phyloP scores from a whole-genome alignment of 2,888 invertebrate genomes.

The Leucoma salicis region DNA sequence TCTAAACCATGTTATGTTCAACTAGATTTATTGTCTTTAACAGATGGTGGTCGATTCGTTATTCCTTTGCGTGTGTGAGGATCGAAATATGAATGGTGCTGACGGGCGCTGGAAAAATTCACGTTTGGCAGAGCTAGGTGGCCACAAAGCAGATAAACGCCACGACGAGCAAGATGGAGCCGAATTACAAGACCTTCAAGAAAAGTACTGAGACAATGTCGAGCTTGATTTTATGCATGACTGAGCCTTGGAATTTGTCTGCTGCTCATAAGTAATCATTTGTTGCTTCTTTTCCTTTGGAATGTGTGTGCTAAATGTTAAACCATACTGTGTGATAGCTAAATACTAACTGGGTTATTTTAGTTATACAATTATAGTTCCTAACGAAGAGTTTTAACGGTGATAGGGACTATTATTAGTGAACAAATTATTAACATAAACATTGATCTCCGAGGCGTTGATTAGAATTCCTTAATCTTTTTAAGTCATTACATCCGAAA shows the following conservation, averaged over 20 bases:
- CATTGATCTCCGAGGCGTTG: too few relatives aligned
- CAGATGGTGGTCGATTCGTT: slow-evolving; percentile 97
- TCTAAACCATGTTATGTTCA: too few relatives aligned
- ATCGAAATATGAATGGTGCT: slow-evolving; percentile 90
- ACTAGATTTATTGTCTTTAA: slow-evolving; percentile 5
- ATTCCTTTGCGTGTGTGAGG: slow-evolving; percentile 96
- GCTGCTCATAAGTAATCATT: slow-evolving; percentile 27
- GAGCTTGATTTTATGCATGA: slow-evolving; percentile 29
- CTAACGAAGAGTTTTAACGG: too few relatives aligned
- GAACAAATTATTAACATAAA: too few relatives aligned
- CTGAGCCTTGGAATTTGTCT: slow-evolving; percentile 24
- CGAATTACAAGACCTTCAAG: slow-evolving; percentile 58
- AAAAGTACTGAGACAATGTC: slow-evolving; percentile 58
- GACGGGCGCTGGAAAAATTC: slow-evolving; percentile 85
- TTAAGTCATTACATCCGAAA: too few relatives aligned
- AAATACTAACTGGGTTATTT: not conserved
- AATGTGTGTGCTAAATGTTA: not conserved
- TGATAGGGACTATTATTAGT: too few relatives aligned
- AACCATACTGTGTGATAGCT: not conserved
- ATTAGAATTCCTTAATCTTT: too few relatives aligned
- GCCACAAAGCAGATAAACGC: slow-evolving; percentile 42
- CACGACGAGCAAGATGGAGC: slow-evolving; percentile 44
- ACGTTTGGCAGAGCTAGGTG: slow-evolving; percentile 81
- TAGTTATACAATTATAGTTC: too few relatives aligned
- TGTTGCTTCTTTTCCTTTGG: slow-evolving; percentile 13